These are phyloP conservation scores for Drosophila tripunctata DNA, from an alignment of 2,888 invertebrate genomes.

Conservation along the genomic window DNA sequence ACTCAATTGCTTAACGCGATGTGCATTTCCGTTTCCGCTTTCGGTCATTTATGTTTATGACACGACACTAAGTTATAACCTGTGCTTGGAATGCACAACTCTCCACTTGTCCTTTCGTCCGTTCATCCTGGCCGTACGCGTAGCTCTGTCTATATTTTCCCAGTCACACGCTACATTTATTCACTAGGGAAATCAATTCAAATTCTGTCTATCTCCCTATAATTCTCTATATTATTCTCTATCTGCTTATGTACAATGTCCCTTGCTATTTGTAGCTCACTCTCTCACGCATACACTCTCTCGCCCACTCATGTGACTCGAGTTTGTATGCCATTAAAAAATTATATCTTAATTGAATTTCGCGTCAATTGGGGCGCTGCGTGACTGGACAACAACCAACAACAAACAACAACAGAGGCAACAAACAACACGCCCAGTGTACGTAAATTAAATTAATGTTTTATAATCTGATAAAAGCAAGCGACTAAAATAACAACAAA, in stretches of 20 bases:
- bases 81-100: constrained; percentile 30
- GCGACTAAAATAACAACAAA: constrained; percentile 46
- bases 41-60: constrained; percentile 43
- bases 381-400: constrained; percentile 45
- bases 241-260: neutral
- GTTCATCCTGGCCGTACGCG: neutral
- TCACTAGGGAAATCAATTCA: constrained; percentile 73
- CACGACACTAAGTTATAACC: constrained; percentile 59
- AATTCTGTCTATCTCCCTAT: constrained; percentile 39
- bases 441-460: constrained; percentile 73
- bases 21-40: constrained; percentile 69
- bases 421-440: constrained; percentile 31
- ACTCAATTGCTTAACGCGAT: constrained; percentile 37
- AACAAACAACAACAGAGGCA: constrained; percentile 14
- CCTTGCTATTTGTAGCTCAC: neutral
- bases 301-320: neutral
- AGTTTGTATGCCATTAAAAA: constrained; percentile 68
- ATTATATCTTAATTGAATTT: constrained; percentile 76
- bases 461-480: constrained; percentile 71
- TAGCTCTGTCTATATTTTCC: neutral
- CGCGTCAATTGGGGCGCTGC: constrained; percentile 62
- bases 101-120: neutral
- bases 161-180: constrained; percentile 39
- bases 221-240: neutral
- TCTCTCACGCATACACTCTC: neutral